Evolutionary conservation across 2,888 invertebrate genomes (phyloP), one percentile per base, ranked within the genome.

Genomic region (Romanomermis culicivorax): DNA sequence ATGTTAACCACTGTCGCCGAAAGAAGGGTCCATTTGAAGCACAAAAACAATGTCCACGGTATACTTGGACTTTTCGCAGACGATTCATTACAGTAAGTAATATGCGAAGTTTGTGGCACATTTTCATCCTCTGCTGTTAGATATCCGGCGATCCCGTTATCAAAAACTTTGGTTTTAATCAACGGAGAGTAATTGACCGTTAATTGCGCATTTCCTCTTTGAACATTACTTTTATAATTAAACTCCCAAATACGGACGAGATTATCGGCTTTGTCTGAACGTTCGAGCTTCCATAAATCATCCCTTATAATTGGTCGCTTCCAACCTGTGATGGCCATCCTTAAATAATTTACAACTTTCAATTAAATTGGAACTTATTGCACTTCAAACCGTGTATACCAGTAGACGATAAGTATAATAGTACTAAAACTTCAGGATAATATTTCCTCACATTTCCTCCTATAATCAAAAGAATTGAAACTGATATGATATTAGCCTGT

Each of bases 1-100:
- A 89, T 69, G 71, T 91, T 91, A 59, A 88, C 74, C 53, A 80
- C 69, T 0, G 85, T 77, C n/a, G 89, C 88, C 63, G 86, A 80
- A 1, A 88, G 58, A 68, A 89, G 87, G 55, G 83, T 81, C 1
- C 80, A 79, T 50, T 89, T 86, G 70, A 89, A 93, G 2, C 87
- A 83, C 67, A 81, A 79, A 61, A 83, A 77, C 50, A 97, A 75
- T 0, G 86, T 82, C 30, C 81, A 80, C 65, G 88, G 72, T 61
- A 95, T 80, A 0, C 86, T 88, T 0, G 86, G 84, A 29, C 23
- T 17, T 45, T 45, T 23, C 23, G 36, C 11, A n/a, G n/a, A n/a
- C n/a, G n/a, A n/a, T n/a, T n/a, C n/a, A n/a, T n/a, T n/a, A n/a
- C n/a, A n/a, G n/a, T n/a, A n/a, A n/a, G n/a, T n/a, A n/a, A n/a